Conservation (phyloP, 2,888 invertebrate genomes). For the Amphipoea oculea region DNA sequence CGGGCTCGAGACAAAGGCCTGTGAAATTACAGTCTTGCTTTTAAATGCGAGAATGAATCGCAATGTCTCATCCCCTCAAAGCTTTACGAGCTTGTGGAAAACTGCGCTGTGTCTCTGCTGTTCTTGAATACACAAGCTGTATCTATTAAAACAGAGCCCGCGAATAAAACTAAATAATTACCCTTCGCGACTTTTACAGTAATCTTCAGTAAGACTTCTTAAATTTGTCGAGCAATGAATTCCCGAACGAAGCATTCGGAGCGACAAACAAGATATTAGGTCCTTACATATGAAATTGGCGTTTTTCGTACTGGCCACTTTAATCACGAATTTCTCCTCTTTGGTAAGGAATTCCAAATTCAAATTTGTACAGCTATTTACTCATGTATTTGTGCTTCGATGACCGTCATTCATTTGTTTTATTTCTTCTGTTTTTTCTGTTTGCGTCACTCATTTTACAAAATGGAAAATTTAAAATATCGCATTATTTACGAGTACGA, state of each 20-base stretch:
- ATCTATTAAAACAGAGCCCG: conserved; percentile 62
- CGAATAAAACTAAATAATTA: conserved; percentile 48
- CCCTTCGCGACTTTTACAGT: background rate
- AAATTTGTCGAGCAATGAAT: background rate
- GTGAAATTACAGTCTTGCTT: conserved; percentile 89
- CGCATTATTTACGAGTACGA: too few relatives aligned
- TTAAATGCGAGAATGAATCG: conserved; percentile 89
- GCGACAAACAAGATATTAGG: conserved; percentile 11
- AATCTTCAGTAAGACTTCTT: background rate
- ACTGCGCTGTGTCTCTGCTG: conserved; percentile 70
- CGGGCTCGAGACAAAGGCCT: conserved; percentile 86
- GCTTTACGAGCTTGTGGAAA: conserved; percentile 83
- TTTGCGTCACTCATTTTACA: too few relatives aligned
- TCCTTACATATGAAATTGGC: too few relatives aligned
- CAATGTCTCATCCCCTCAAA: conserved; percentile 88
- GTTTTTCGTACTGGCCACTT: too few relatives aligned
- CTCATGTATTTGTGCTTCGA: too few relatives aligned
- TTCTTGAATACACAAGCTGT: conserved; percentile 77
- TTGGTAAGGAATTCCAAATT: too few relatives aligned
- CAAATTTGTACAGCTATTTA: too few relatives aligned
- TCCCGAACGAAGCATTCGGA: conserved; percentile 1
- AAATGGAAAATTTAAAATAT: too few relatives aligned
- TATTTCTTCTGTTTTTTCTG: too few relatives aligned
- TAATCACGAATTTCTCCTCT: too few relatives aligned
- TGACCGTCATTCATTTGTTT: too few relatives aligned